Base-by-base conservation (phyloP, 2,797 vertebrate genomes). In the Gymnopithys bicolor region DNA sequence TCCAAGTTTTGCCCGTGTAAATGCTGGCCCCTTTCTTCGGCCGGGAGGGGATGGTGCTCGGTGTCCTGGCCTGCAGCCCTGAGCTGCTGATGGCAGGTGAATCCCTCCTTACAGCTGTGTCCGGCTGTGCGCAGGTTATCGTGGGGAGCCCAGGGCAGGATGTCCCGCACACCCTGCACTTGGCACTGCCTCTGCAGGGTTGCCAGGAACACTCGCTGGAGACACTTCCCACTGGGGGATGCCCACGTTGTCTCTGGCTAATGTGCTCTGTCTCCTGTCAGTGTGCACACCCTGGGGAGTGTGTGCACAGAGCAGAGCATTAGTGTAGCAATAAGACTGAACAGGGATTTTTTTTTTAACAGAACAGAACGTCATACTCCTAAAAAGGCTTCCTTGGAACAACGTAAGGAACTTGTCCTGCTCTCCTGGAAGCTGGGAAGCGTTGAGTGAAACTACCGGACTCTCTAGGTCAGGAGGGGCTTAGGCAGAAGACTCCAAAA, bases 81-180 rank as follows among this genome's bases (percentile, higher is more conserved):
- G 25, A 13, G 13, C 53, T 88, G 12, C 45, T n/a, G 56, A 60
- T 48, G 25, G n/a, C 71, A 45, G 60, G 24, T 23, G 89, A 48
- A n/a, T 28, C 45, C 46, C 41, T 25, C 22, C 7, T 4, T 12
- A 18, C 0, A 5, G 39, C 64, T 23, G 32, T 4, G 28, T 12
- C 58, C 3, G 0, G 0, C 4, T 6, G 16, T 9, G 43, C 32
- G 53, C 73, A 2, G 27, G 19, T 9, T 13, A 5, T 17, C 4
- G 13, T 13, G 10, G 28, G 24, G 56, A 32, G 56, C 60, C 0
- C 4, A 41, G 49, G 49, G 5, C 63, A 14, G 17, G 25, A 3
- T 32, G 15, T 7, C 39, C 25, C 6, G 5, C 64, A 13, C 5
- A 13, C 24, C 28, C 27, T 13, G 25, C 0, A 0, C 62, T 19